Evolutionary conservation across 2,113 vertebrate genomes (phyloP), one percentile per base, ranked within the genome.

Genomic region (Anthoscopus minutus): DNA sequence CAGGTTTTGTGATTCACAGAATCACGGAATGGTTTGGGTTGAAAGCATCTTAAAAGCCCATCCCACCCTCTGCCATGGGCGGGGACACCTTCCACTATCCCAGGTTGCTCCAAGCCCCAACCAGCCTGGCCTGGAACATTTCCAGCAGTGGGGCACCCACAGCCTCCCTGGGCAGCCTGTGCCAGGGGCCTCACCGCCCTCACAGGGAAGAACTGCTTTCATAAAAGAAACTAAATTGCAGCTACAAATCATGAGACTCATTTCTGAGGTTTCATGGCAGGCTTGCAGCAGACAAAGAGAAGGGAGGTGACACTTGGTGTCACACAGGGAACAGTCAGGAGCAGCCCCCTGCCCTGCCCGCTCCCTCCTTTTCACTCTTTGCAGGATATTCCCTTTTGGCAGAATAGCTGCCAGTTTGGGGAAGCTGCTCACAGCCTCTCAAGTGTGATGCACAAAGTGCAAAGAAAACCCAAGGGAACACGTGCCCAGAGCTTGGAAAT

Each of bases 91-190:
- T 7, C 40, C 79, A 33, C 33, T 6, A 0, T 4, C 11, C n/a
- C n/a, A 53, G 45, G 6, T 0, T 74, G 60, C 54, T 74, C 61
- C 70, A 60, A 81, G 13, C 51, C 60, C 51, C 0, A 0, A 25
- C 40, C 61, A 74, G 1, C 21, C 47, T 31, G 70, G 35, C 40
- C 54, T 82, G 4, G 79, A 13, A 5, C 71, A 48, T 40, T 50
- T 2, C 25, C 40, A 77, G 35, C 30, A 50, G 27, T 35, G 62
- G 56, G 18, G 56, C 79, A 77, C 31, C 48, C 48, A 37, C 56
- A 48, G 71, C 48, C 83, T 0, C 53, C 38, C 38, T 30, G 61
- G 10, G 5, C 28, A 60, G 1, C 20, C 21, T 42, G 24, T 76
- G 62, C 40, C n/a, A 69, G 30, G 21, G 21, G 62, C 30, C 56